These are phyloP conservation scores for Mizuhopecten yessoensis DNA, from an alignment of 1,140 invertebrate genomes.

Conservation along the genomic window DNA sequence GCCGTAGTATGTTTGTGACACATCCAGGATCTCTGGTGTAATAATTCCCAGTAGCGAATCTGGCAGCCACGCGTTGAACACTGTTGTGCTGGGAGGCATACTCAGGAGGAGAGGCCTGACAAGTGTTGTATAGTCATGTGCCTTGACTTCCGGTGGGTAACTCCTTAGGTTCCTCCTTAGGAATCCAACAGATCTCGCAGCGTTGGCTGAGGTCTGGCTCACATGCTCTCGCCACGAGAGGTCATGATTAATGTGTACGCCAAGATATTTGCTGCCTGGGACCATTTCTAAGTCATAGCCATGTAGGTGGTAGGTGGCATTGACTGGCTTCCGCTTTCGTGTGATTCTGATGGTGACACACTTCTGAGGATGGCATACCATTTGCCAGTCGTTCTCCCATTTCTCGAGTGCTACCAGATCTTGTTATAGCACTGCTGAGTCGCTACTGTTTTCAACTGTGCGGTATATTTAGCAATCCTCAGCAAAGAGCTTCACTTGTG, in stretches of 20 bases:
- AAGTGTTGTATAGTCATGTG: too few relatives aligned
- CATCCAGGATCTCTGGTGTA: too few relatives aligned
- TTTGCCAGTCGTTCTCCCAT: conserved; percentile 43
- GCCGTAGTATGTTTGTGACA: too few relatives aligned
- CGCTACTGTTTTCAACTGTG: neutral
- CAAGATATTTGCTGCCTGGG: neutral
- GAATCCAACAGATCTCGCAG: too few relatives aligned
- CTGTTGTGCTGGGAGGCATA: too few relatives aligned
- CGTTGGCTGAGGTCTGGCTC: too few relatives aligned
- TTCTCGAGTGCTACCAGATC: neutral
- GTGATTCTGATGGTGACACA: neutral
- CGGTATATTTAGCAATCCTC: neutral
- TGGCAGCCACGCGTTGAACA: too few relatives aligned
- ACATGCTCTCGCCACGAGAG: too few relatives aligned
- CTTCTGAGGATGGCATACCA: conserved; percentile 40
- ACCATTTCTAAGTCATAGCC: neutral
- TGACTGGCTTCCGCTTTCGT: neutral
- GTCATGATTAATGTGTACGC: neutral
- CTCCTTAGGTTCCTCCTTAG: too few relatives aligned
- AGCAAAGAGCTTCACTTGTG: neutral
- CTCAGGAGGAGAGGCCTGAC: too few relatives aligned
- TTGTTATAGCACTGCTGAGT: neutral
- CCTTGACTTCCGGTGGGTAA: too few relatives aligned
- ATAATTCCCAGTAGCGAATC: too few relatives aligned
- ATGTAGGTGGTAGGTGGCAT: neutral